Evolutionary conservation across 2,113 vertebrate species (phyloP), one percentile per base, ranked within the genome.

Genomic region (Crotalus horridus): DNA sequence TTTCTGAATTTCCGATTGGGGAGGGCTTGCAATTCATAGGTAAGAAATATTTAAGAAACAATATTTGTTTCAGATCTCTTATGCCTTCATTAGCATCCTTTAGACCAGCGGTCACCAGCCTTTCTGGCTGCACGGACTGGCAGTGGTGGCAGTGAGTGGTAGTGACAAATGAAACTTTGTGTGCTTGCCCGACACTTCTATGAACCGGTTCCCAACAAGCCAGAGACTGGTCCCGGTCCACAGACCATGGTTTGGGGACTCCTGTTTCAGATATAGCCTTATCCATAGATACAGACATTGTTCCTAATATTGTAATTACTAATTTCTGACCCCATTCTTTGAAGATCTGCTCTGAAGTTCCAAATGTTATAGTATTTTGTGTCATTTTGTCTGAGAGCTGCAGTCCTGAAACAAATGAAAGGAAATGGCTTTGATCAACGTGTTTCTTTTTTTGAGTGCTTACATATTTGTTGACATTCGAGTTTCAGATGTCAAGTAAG

Each of bases 1-100:
- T 97, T 97, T 97, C 96, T 97, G 97, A 96, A 98, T 97, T 97
- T 95, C 95, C 55, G 97, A 96, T 97, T 96, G 10, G 88, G 26
- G 39, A 23, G 11, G 0, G 94, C 94, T 92, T 96, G 96, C 96
- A 96, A 95, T 96, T 97, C 97, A 94, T 94, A 97, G 96, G 94
- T 95, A 97, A 96, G 96, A 97, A 96, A 97, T 97, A 97, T 97
- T 97, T 97, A 97, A 97, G 96, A 64, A 56, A 20, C 55, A 56
- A 39, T 6, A 8, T 39, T 21, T 39, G 33, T 81, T 74, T 81
- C 69, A 21, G 33, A 39, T 81, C 69, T 81, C 17, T 81, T 20
- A 81, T 9, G 39, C 17, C 17, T 81, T 81, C 33, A 81, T 81
- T 81, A 81, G 33, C 69, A 81, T 81, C 69, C 15, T 81, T 81